Conservation (phyloP, 2,797 vertebrate genomes). For the Microhierax caerulescens region DNA sequence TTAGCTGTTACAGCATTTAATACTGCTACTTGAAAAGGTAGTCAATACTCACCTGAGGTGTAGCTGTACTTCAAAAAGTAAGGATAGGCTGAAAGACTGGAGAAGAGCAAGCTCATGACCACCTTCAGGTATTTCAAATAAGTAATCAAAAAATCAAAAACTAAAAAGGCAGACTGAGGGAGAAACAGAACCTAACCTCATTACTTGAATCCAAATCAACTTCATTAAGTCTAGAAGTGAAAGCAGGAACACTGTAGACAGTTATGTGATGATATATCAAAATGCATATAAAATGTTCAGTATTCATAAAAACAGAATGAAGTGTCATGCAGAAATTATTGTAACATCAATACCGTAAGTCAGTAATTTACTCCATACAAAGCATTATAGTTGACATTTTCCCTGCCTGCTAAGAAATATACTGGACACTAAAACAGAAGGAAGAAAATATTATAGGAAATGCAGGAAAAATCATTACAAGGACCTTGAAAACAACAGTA, state of each 20-base stretch:
- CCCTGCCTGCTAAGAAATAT: background rate
- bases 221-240: background rate
- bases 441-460: background rate
- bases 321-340: background rate
- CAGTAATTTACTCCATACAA: background rate
- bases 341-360: background rate
- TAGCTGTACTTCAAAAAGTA: background rate
- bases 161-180: background rate
- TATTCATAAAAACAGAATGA: background rate
- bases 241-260: background rate
- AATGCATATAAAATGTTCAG: background rate
- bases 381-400: background rate
- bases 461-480: background rate
- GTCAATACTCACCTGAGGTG: background rate
- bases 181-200: background rate
- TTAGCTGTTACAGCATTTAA: background rate
- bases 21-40: background rate
- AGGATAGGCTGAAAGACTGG: background rate
- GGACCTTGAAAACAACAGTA: background rate
- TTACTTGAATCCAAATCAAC: background rate
- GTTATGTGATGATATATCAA: background rate
- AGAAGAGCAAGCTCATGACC: background rate
- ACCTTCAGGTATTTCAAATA: background rate
- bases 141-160: background rate
- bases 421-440: background rate